Conservation (phyloP, 2,888 invertebrate species). For the Gisinianus flammeolus region DNA sequence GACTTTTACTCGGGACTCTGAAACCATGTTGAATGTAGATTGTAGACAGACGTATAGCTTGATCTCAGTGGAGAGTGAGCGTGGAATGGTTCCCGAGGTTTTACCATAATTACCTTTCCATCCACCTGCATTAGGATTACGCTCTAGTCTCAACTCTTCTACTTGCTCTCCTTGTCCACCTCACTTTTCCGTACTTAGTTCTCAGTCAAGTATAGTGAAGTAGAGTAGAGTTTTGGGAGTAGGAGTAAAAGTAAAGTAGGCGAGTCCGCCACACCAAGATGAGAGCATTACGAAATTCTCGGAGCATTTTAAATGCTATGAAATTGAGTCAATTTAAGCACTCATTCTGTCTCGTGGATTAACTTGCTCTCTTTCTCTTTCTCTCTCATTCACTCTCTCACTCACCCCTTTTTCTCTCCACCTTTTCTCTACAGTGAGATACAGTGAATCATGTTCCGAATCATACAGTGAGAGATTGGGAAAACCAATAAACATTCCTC, state of each 20-base stretch:
- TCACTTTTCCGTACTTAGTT: background rate
- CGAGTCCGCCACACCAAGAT: background rate
- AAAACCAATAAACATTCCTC: too few species aligned
- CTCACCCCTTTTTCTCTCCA: too few species aligned
- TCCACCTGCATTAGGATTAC: slow-evolving; percentile 43
- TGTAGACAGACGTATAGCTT: background rate
- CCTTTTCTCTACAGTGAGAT: too few species aligned
- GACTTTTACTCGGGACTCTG: background rate
- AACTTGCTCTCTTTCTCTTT: too few species aligned
- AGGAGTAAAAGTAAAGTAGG: background rate
- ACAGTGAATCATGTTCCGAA: too few species aligned
- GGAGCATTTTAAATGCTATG: slow-evolving; percentile 1
- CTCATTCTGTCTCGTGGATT: background rate
- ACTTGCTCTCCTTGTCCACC: background rate
- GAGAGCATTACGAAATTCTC: background rate
- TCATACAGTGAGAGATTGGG: too few species aligned
- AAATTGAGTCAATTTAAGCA: background rate
- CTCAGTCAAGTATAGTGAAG: background rate
- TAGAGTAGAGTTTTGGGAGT: background rate
- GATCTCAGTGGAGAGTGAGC: background rate
- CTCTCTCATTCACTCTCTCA: too few species aligned
- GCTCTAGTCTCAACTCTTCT: background rate
- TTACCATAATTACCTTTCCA: slow-evolving; percentile 40
- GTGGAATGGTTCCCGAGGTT: slow-evolving; percentile 36
- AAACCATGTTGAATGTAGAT: background rate